phyloP scores from a whole-genome alignment of 2,888 invertebrate species.

The Lypha dubia region DNA sequence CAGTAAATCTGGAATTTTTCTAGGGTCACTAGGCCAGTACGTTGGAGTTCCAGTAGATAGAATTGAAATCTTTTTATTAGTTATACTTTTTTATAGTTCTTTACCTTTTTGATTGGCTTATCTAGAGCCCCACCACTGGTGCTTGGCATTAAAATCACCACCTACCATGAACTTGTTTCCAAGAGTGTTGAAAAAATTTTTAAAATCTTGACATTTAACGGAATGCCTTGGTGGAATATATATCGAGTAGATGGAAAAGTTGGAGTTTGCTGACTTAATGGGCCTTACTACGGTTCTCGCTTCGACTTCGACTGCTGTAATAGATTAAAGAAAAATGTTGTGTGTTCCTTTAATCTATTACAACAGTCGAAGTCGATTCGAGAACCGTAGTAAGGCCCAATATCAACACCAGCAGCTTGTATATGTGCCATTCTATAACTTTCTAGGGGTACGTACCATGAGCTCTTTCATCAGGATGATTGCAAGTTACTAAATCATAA shows the following conservation, averaged over 20 bases:
- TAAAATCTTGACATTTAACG: no score
- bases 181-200: not conserved
- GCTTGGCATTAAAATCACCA: not conserved
- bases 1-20: conserved; percentile 6
- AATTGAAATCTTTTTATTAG: not conserved
- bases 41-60: not conserved
- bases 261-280: no score
- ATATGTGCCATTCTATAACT: no score
- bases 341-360: no score
- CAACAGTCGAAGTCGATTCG: no score
- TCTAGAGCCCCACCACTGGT: not conserved
- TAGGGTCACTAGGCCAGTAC: not conserved
- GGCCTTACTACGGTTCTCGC: no score
- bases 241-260: no score
- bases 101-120: not conserved
- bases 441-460: not conserved
- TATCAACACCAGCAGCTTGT: no score
- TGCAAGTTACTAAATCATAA: not conserved
- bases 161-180: not conserved
- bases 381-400: no score
- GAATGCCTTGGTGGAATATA: no score
- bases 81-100: not conserved
- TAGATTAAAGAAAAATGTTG: no score
- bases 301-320: no score
- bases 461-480: conserved; percentile 6